Evolutionary conservation across 64 coral and sea anemone genomes (phyloP), one percentile per base, ranked within the genome.

Genomic region (Porites australiensis): DNA sequence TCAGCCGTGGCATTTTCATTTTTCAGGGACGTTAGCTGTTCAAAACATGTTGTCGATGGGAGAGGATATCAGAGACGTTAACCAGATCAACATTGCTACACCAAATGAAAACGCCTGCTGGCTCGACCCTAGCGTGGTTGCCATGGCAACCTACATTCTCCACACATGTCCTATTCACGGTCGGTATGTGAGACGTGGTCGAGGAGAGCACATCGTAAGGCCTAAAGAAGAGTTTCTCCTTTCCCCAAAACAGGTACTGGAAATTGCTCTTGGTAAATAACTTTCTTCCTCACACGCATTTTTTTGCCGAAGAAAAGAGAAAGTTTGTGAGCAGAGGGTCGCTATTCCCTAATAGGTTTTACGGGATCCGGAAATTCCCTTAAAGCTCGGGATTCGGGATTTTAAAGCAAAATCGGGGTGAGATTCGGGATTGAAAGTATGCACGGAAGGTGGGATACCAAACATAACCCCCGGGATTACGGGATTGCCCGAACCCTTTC

Each of bases 181-280:
- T 50, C 45, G 73, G 47, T 76, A 76, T 44, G 73, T 52, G 46
- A 76, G 73, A 47, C 73, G 47, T 19, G 73, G 73, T 76, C 73
- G 45, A 76, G 73, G 73, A 16, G 13, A 50, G 18, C 73, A 50
- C 73, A 16, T 19, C 1, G 5, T 76, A 5, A 76, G 50, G 5
- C 4, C 73, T 18, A 47, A 4, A 19, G 18, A 50, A 18, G 73
- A 76, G 73, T 76, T 76, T 19, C 50, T 76, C 46, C 13, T 76
- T 76, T 49, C 73, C 4, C 13, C 46, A 18, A 76, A 71, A 23
- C 68, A 71, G 68, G 68, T 71, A 71, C 54, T 57, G 54, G n/a
- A 12, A 7, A 57, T 1, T 57, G 3, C 7, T 9, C 54, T 7
- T 9, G 54, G 12, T 57, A 7, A 9, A 57, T 12, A 57, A 9